Base-by-base conservation (phyloP, 53 echinoderm and acorn worm genomes). In the Echinarachnius parma region DNA sequence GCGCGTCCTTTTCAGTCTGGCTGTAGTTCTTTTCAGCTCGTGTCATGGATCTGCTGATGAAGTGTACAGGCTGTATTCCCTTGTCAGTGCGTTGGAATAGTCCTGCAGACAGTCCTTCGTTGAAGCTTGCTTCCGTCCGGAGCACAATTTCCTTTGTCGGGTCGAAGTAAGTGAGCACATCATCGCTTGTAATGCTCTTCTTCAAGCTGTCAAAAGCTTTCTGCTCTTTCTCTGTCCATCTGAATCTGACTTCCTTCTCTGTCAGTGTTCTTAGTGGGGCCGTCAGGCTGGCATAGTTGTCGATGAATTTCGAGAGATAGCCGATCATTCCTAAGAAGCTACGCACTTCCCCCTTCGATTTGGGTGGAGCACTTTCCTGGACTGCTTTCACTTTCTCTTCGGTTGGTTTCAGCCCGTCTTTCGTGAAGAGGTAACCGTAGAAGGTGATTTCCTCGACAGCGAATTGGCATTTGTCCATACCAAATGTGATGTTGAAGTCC, bases 261-360 rank as follows among this genome's bases (percentile, higher is more conserved):
- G 80, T 91, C 20, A 86, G 70, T 16, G 48, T 57, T 8, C 83
- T 61, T 4, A 83, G 36, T 28, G 83, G 82, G 20, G 35, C 27
- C 10, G 82, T 91, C 14, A 82, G 79, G 36, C 79, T 75, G 4
- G 71, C 20, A 11, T 19, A 54, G n/a, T 18, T 53, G 33, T 53
- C 54, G 16, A 71, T 55, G 37, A 71, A 71, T 54, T 71, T 71
- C 3, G 55, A 71, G 34, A 71, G 60, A 27, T 82, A 87, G 45
- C 77, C 61, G 3, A 77, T 69, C 86, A 81, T 86, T 26, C 86
- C 81, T 2, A 86, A 62, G 46, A 86, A 86, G 61, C 82, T 87
- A 34, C 77, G 39, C 45, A 82, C 82, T 64, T 8, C 76, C 28
- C 62, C 64, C 42, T 76, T 76, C n/a, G 82, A 75, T 57, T 63